Evolutionary conservation across 2,113 vertebrate species (phyloP), one percentile per base, ranked within the genome.

Genomic region (Zosterops hypoxanthus): DNA sequence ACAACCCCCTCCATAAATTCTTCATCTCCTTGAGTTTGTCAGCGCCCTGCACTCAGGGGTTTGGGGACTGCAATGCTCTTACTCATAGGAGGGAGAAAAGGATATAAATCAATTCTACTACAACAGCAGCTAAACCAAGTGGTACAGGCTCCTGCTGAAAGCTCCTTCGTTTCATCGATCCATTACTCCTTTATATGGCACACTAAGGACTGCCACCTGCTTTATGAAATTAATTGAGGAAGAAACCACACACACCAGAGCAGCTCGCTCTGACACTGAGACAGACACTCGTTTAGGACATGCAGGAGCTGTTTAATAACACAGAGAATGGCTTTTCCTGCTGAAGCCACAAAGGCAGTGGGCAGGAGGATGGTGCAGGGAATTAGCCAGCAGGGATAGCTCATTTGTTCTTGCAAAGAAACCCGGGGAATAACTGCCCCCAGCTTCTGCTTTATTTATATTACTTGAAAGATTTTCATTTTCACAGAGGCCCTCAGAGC

Each of bases 201-300:
- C 86, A 41, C 83, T 55, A 81, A 92, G 86, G 86, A 61, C 79
- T 44, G 61, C 69, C 69, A 86, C 65, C 24, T 52, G 47, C 53
- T 78, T 83, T 66, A 91, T n/a, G 77, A 84, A 92, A 86, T 93
- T 86, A 92, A 68, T 83, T 49, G 64, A 72, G 73, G 57, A 71
- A 86, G 56, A 84, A 96, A 47, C 49, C 28, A 28, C 29, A 53
- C 31, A 8, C 28, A n/a, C 12, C 1, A 2, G 39, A 78, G 44
- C 63, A 91, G 42, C 53, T 89, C 2, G 0, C 75, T 46, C 36
- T 84, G 84, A 69, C 57, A 33, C 53, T 42, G 66, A 63, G 72
- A 46, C 8, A 16, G 73, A 36, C 28, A 12, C 23, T 76, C 0
- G 0, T 61, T 66, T 22, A 72, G 63, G 70, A 21, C 66, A 39